phyloP scores from a whole-genome alignment of 2,113 vertebrate genomes.

The Eretmochelys imbricata region DNA sequence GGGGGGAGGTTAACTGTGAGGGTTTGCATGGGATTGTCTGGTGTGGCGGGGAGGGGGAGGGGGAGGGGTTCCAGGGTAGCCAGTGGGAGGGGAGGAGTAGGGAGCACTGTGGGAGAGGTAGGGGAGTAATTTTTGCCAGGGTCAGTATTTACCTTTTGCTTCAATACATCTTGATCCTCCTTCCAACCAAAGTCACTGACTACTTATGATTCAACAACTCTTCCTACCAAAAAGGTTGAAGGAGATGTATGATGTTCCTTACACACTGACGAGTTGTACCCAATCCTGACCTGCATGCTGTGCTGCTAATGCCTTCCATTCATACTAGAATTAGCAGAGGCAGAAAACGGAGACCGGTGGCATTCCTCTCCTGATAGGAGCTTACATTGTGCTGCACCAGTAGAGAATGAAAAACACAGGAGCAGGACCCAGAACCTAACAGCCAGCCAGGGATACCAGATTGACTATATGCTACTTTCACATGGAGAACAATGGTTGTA shows the following conservation, averaged over 20 bases:
- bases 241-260: neutral
- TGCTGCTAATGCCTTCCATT: neutral
- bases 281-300: neutral
- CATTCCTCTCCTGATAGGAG: neutral
- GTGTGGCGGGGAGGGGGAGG: neutral
- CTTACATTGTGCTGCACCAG: no score
- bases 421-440: neutral
- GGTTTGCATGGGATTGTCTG: neutral
- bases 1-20: neutral
- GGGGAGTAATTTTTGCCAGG: neutral
- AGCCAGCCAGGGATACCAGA: neutral
- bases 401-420: neutral
- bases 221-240: rapidly evolving
- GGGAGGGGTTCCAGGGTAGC: neutral
- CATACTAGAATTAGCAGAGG: rapidly evolving
- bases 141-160: neutral
- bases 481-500: neutral
- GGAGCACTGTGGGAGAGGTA: rapidly evolving
- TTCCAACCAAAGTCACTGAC: neutral
- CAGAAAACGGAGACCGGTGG: rapidly evolving
- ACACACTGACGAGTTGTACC: neutral
- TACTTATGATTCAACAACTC: neutral
- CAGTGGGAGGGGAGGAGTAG: rapidly evolving
- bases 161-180: neutral
- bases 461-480: neutral